Conservation (phyloP, 2,888 invertebrate species). For the Catocala fraxini region DNA sequence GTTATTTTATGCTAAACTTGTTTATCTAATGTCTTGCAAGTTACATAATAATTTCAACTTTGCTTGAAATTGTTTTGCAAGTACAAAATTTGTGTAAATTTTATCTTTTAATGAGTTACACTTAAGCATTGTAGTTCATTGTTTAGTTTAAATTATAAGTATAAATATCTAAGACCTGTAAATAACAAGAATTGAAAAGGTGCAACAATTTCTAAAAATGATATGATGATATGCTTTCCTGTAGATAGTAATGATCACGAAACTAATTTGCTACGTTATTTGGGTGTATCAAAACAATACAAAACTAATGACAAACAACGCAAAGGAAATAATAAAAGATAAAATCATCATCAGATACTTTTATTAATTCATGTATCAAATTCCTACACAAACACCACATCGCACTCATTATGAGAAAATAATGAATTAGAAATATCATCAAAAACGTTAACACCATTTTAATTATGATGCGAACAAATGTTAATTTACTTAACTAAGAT, state of each 20-base stretch:
- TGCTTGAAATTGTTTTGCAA: background rate
- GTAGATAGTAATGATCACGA: too few relatives aligned
- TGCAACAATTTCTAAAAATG: too few relatives aligned
- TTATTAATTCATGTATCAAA: background rate
- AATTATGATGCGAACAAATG: constrained; percentile 63
- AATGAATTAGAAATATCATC: constrained; percentile 26
- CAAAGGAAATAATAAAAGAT: background rate
- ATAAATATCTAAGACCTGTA: background rate
- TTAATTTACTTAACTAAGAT: constrained; percentile 80
- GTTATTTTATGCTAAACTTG: background rate
- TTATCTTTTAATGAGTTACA: constrained; percentile 9
- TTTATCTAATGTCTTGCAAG: constrained; percentile 8
- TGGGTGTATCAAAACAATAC: background rate
- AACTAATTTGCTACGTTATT: too few relatives aligned
- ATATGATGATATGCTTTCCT: too few relatives aligned
- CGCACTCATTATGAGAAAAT: constrained; percentile 11
- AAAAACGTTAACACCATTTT: constrained; percentile 40
- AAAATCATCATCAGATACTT: background rate
- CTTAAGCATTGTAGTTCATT: constrained; percentile 8
- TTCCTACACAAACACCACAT: background rate
- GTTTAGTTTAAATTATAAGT: background rate
- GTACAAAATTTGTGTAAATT: constrained; percentile 3
- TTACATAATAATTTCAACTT: constrained; percentile 10
- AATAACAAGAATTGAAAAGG: too few relatives aligned
- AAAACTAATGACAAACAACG: background rate